Evolutionary conservation across 1,140 invertebrate genomes (phyloP).

Genomic region (Chelonus insularis): DNA sequence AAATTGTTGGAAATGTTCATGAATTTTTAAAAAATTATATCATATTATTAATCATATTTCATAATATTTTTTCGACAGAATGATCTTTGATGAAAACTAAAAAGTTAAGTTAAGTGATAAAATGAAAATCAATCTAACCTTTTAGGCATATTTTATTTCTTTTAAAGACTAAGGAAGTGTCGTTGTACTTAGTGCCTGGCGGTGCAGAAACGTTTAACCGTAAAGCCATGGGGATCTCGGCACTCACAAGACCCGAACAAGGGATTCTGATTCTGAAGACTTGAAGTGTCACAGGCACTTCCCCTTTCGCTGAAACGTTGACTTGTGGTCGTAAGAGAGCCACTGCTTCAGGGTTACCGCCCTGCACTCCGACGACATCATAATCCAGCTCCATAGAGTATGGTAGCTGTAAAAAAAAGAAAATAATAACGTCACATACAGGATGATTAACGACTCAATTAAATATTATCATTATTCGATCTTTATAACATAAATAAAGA

Average conservation of each 20-base stretch:
- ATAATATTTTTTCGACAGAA: too few relatives aligned
- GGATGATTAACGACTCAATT: conserved; percentile 17
- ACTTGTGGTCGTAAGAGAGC: conserved; percentile 76
- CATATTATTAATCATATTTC: too few relatives aligned
- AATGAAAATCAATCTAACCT: conserved; percentile 60
- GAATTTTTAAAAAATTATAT: too few relatives aligned
- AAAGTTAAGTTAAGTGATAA: too few relatives aligned
- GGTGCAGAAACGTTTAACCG: conserved; percentile 75
- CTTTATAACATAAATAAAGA: conserved; percentile 1
- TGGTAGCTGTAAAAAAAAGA: conserved; percentile 64
- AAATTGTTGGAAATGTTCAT: too few relatives aligned
- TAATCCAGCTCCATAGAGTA: conserved; percentile 79
- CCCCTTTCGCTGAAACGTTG: conserved; percentile 77
- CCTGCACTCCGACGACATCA: conserved; percentile 66
- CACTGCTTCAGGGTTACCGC: conserved; percentile 47
- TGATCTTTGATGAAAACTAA: too few relatives aligned
- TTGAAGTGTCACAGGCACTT: conserved; percentile 74
- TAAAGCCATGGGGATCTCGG: conserved; percentile 75
- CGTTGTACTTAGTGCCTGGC: conserved; percentile 66
- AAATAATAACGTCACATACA: conserved; percentile 11
- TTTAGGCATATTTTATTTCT: conserved; percentile 86
- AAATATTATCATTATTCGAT: conserved; percentile 7
- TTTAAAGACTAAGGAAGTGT: conserved; percentile 77
- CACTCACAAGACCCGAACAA: conserved; percentile 75
- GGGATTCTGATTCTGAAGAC: conserved; percentile 77